Conservation (phyloP, 2,113 vertebrate genomes). For the Leptodactylus fuscus region DNA sequence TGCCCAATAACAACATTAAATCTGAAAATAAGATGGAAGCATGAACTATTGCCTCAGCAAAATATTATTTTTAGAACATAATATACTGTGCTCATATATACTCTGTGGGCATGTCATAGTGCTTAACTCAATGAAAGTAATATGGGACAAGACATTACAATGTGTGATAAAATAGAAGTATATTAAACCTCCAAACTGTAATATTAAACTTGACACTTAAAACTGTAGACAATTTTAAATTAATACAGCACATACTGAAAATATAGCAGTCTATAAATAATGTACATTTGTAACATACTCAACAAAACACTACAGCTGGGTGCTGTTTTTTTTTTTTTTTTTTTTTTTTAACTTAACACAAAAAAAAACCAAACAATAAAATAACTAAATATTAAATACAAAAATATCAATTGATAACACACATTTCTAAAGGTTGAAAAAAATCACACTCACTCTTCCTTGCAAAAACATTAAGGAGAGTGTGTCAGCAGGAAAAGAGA, state of each 20-base stretch:
- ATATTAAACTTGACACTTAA: conserved; percentile 6
- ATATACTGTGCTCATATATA: conserved; percentile 47
- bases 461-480: too few species aligned
- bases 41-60: conserved; percentile 46
- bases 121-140: conserved; percentile 51
- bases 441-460: too few species aligned
- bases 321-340: too few species aligned
- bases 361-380: too few species aligned
- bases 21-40: conserved; percentile 55
- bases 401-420: too few species aligned
- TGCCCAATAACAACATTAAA: conserved; percentile 54
- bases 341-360: neutral
- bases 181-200: conserved; percentile 36
- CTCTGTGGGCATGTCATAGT: conserved; percentile 48
- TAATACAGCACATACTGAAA: conserved; percentile 11
- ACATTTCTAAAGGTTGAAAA: too few species aligned
- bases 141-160: conserved; percentile 42
- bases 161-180: conserved; percentile 27
- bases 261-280: conserved; percentile 21
- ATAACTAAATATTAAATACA: too few species aligned
- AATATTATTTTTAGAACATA: conserved; percentile 47
- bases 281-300: neutral
- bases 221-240: conserved; percentile 10
- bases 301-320: neutral
- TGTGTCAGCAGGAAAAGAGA: too few species aligned